phyloP scores from a whole-genome alignment of 2,888 invertebrate species.

The Dione vanillae region DNA sequence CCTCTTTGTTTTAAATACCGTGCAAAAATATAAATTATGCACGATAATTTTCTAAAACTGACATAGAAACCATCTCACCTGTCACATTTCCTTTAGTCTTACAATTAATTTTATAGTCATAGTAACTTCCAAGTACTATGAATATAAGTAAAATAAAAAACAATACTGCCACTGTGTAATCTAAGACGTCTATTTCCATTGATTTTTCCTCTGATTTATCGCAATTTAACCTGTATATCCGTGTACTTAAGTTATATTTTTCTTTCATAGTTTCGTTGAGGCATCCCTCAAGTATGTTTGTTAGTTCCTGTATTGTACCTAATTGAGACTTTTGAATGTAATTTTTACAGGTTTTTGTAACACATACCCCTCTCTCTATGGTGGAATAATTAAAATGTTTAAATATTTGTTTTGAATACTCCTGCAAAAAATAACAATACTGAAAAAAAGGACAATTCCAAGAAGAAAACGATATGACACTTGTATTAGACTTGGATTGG shows the following conservation, averaged over 20 bases:
- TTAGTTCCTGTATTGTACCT: constrained; percentile 29
- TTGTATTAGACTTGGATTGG: too few species aligned
- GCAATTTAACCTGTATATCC: constrained; percentile 1
- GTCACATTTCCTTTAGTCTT: too few species aligned
- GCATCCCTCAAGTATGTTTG: constrained; percentile 38
- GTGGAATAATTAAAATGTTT: constrained; percentile 44
- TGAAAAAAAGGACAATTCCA: too few species aligned
- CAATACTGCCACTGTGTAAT: constrained; percentile 3
- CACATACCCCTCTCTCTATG: too few species aligned
- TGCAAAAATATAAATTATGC: too few species aligned
- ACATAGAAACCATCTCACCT: too few species aligned
- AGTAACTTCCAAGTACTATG: not conserved
- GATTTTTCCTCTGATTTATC: not conserved
- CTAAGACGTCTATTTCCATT: not conserved
- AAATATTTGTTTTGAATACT: constrained; percentile 41
- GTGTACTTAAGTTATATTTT: too few species aligned
- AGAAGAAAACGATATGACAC: too few species aligned
- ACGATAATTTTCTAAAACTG: too few species aligned
- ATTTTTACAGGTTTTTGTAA: constrained; percentile 37
- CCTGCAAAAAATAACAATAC: too few species aligned
- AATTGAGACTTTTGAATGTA: constrained; percentile 26
- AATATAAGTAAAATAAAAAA: not conserved
- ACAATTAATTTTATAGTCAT: not conserved
- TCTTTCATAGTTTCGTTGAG: constrained; percentile 40
- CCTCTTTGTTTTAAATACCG: too few species aligned